A percentile compares a stretch with the other conserved stretches of the same genome.
These are phyloP conservation scores for Trialeurodes vaporariorum DNA, from an alignment of 1,140 invertebrate genomes.

Conservation along the genomic window DNA sequence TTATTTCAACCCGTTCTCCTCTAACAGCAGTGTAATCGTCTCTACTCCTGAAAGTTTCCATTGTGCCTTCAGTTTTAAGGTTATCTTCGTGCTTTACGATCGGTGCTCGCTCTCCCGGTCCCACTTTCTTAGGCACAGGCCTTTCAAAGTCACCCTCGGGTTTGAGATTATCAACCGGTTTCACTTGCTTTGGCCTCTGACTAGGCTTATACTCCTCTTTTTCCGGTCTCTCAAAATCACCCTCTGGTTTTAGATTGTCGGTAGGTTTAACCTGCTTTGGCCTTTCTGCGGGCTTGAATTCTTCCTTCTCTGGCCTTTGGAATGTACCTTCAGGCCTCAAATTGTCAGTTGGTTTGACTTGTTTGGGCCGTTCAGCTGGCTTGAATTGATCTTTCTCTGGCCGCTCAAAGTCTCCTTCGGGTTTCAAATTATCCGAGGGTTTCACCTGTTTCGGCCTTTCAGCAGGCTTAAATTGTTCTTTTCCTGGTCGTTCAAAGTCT, in stretches of 20 bases:
- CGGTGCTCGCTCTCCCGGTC: slow-evolving; percentile 45
- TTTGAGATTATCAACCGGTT: slow-evolving; percentile 43
- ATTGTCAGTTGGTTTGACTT: slow-evolving; percentile 38
- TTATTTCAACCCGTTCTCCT: slow-evolving; percentile 43
- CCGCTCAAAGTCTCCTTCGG: slow-evolving; percentile 44
- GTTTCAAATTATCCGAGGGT: slow-evolving; percentile 49
- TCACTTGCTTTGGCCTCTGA: slow-evolving; percentile 37
- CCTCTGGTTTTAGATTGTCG: slow-evolving; percentile 45
- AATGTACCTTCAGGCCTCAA: slow-evolving; percentile 46
- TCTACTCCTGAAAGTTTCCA: slow-evolving; percentile 29
- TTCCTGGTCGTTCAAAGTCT: slow-evolving; percentile 37
- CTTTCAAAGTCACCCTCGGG: slow-evolving; percentile 47
- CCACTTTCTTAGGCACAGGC: slow-evolving; percentile 25
- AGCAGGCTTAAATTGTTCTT: slow-evolving; percentile 41
- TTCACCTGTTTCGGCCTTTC: slow-evolving; percentile 44
- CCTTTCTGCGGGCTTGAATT: slow-evolving; percentile 39
- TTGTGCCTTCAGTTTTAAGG: slow-evolving; percentile 55
- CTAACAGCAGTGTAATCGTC: slow-evolving; percentile 18
- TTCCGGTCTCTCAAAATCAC: slow-evolving; percentile 32
- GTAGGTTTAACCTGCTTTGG: slow-evolving; percentile 34
- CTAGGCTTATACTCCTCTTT: slow-evolving; percentile 34
- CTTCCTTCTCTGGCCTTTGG: slow-evolving; percentile 37
- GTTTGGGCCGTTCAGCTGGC: slow-evolving; percentile 37
- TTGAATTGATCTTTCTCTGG: slow-evolving; percentile 28
- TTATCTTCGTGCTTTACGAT: slow-evolving; percentile 49